phyloP scores from a whole-genome alignment of 2,797 vertebrate species.

The Spheniscus humboldti region DNA sequence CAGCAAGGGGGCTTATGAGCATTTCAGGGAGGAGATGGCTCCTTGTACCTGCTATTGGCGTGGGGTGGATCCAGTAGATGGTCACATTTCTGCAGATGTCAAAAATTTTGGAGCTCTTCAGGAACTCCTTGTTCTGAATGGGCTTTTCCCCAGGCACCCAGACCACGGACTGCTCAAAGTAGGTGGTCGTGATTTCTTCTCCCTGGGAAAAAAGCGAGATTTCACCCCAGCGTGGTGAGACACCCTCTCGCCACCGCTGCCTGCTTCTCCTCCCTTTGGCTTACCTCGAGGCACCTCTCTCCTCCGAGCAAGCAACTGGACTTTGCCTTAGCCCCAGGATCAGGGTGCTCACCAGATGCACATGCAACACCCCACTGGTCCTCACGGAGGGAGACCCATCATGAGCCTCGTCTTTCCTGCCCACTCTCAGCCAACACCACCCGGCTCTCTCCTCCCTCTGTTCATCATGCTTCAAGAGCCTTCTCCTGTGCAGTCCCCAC shows the following conservation, averaged over 20 bases:
- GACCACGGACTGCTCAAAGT: constrained; percentile 87
- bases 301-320: background rate
- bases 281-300: background rate
- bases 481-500: background rate
- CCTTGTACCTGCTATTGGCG: constrained; percentile 81
- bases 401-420: background rate
- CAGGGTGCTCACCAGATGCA: fast-evolving
- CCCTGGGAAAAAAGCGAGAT: constrained; percentile 72
- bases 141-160: constrained; percentile 93
- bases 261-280: background rate
- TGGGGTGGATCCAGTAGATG: constrained; percentile 93
- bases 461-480: background rate
- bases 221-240: fast-evolving
- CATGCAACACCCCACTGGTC: fast-evolving
- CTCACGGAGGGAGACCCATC: fast-evolving
- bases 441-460: background rate
- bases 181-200: constrained; percentile 79
- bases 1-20: background rate
- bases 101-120: constrained; percentile 91
- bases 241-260: background rate
- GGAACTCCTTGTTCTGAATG: constrained; percentile 88
- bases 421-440: background rate
- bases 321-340: background rate
- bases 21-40: background rate
- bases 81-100: constrained; percentile 92